Evolutionary conservation across 2,113 vertebrate species (phyloP).

Genomic region (Saguinus imperator): DNA sequence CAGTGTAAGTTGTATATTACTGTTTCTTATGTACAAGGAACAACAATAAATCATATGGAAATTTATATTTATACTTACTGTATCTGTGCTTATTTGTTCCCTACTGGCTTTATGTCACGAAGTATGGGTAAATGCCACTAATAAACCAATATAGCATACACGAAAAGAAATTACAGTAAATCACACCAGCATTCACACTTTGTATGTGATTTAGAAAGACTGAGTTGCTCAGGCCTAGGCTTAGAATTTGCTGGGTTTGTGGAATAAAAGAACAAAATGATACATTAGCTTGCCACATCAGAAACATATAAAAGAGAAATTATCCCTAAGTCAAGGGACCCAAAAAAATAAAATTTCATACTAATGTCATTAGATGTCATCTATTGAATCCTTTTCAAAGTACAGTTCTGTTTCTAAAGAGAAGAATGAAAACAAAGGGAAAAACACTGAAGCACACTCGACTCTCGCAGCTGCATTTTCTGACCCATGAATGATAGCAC

Average conservation of each 20-base stretch:
- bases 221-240: neutral
- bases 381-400: constrained; percentile 4
- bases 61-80: constrained; percentile 82
- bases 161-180: neutral
- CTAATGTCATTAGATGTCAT: neutral
- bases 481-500: neutral
- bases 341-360: neutral
- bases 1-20: constrained; percentile 86
- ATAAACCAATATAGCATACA: neutral
- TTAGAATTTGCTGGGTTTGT: constrained; percentile 27
- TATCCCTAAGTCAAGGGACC: neutral
- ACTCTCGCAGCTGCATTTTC: neutral
- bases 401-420: neutral
- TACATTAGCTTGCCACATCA: neutral
- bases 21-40: constrained; percentile 85
- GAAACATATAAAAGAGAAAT: neutral
- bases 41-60: constrained; percentile 85
- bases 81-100: constrained; percentile 52
- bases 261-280: neutral
- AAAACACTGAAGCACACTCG: neutral
- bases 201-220: neutral
- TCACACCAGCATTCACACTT: neutral
- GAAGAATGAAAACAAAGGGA: neutral
- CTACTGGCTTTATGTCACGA: neutral
- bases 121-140: neutral